phyloP scores from a whole-genome alignment of 2,113 vertebrate genomes.

The Python bivittatus region DNA sequence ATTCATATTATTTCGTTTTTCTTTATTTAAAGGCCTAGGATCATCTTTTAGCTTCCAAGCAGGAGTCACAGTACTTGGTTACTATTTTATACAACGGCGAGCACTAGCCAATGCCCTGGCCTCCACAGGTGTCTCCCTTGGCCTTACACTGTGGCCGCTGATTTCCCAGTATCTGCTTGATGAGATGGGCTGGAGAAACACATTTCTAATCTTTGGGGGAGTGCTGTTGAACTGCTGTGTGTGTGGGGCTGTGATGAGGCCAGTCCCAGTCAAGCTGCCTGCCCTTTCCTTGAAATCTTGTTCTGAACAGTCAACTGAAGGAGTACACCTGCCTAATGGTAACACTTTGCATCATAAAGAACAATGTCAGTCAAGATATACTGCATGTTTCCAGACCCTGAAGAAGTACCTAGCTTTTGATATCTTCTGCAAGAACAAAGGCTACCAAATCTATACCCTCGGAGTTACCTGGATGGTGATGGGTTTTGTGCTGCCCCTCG shows the following conservation, averaged over 20 bases:
- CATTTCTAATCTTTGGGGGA: conserved; percentile 88
- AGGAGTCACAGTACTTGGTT: conserved; percentile 84
- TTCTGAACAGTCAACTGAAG: conserved; percentile 32
- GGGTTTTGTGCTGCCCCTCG: conserved; percentile 83
- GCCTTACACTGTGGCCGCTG: conserved; percentile 82
- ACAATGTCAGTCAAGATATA: conserved; percentile 11
- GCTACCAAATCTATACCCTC: conserved; percentile 78
- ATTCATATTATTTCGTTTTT: not conserved
- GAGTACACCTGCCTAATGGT: conserved; percentile 40
- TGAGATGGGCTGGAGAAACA: conserved; percentile 88
- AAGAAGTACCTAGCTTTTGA: conserved; percentile 89
- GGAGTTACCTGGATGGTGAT: conserved; percentile 87
- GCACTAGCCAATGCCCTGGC: conserved; percentile 86
- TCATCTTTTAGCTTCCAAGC: conserved; percentile 92
- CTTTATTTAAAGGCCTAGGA: conserved; percentile 82
- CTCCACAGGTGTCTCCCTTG: conserved; percentile 85
- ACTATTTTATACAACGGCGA: conserved; percentile 84
- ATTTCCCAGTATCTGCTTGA: conserved; percentile 85
- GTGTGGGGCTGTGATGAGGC: conserved; percentile 90
- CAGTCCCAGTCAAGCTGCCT: conserved; percentile 62
- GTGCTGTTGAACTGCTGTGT: conserved; percentile 89
- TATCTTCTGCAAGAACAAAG: conserved; percentile 78
- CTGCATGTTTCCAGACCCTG: conserved; percentile 49
- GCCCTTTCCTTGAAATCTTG: not conserved
- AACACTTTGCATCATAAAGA: not conserved